Base-by-base conservation (phyloP, 2,888 invertebrate species). In the Cheilosia grossa region DNA sequence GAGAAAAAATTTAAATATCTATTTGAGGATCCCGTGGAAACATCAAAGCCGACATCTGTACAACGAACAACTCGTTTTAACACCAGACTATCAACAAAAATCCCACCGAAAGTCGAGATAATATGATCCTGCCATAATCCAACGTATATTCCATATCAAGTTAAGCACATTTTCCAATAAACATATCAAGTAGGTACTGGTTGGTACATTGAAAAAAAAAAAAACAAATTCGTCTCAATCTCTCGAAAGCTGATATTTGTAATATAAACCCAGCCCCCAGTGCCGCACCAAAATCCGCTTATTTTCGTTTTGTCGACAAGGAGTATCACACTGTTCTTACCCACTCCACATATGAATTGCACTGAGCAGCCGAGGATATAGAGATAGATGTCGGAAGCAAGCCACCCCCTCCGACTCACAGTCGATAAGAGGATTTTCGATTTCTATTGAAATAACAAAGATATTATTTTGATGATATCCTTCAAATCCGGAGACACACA, bases 371-470 rank as follows among this genome's bases (percentile, higher is more conserved):
- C 51, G 27, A 64, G 7, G 33, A 24, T 30, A 78, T 54, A 10
- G 33, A 64, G 21, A 15, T 15, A 42, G 51, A 64, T 4, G 37
- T 49, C 42, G 15, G 17, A 53, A 67, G 37, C 24, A 6, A n/a
- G 7, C 21, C n/a, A n/a, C 13, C 27, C n/a, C n/a, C 58, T 4
- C 33, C 56, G 17, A 66, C 70, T 19, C 63, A 73, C 75, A 85
- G 83, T 80, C 83, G 70, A 85, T 85, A 85, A 85, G 83, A 85
- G 83, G 83, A 85, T 85, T 85, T 85, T 83, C 83, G 74, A 83
- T 83, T 83, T 85, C 83, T 85, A 81, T 85, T 85, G 83, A 85
- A 85, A 85, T 85, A 85, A 85, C 83, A 85, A 83, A 83, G 81
- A 85, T 85, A 85, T 85, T 85, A 81, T 85, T 85, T 85, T 85